Evolutionary conservation across 2,797 vertebrate genomes (phyloP).

Genomic region (Scarus forsteni): DNA sequence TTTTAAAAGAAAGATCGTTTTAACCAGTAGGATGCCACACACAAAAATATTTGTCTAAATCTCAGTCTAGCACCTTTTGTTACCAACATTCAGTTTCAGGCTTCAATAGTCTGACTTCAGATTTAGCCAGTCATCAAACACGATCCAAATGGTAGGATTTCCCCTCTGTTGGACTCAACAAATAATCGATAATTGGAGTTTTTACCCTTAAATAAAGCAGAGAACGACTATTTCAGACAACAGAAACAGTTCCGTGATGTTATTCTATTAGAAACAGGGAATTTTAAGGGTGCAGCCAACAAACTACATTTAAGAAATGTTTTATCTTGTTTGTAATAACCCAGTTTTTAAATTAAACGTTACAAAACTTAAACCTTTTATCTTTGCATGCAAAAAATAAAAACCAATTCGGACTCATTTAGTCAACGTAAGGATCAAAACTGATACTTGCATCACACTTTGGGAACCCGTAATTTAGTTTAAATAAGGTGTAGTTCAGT

Average conservation of each 20-base stretch:
- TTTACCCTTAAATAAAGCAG: not conserved
- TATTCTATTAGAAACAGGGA: not conserved
- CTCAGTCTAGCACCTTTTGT: not conserved
- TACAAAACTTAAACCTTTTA: too few relatives aligned
- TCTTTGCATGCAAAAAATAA: not conserved
- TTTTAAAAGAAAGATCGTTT: too few relatives aligned
- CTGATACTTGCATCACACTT: constrained; percentile 39
- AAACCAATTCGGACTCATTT: constrained; percentile 9
- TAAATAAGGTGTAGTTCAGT: constrained; percentile 38
- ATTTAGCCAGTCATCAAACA: not conserved
- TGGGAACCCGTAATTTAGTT: constrained; percentile 54
- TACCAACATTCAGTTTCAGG: not conserved
- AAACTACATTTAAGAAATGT: too few relatives aligned
- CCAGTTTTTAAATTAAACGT: too few relatives aligned
- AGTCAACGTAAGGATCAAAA: constrained; percentile 2
- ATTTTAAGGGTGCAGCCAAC: not conserved
- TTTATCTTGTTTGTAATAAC: too few relatives aligned
- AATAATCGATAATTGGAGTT: not conserved
- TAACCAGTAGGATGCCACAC: too few relatives aligned
- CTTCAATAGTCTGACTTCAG: not conserved
- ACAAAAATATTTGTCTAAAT: too few relatives aligned
- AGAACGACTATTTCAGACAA: not conserved
- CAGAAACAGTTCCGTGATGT: not conserved
- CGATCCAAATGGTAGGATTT: not conserved
- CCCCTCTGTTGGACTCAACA: not conserved